These are phyloP conservation scores for Apus apus DNA, from an alignment of 2,113 vertebrate species.

Conservation along the genomic window DNA sequence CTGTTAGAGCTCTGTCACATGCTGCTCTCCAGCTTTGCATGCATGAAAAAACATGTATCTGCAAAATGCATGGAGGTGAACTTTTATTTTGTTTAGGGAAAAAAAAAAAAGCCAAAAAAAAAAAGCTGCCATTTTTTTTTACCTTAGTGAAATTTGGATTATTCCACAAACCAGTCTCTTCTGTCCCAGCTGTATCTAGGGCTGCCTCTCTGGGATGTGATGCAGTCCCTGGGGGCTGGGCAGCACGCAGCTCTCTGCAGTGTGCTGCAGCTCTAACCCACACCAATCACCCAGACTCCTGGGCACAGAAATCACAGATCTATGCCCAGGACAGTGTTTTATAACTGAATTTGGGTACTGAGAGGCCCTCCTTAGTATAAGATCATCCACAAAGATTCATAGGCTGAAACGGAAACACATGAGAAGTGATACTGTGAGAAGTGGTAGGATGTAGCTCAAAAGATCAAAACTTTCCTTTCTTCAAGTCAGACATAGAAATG, in stretches of 20 bases:
- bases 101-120: neutral
- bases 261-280: neutral
- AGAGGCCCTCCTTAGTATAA: neutral
- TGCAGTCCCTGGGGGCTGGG: too few relatives aligned
- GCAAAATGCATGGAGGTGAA: neutral
- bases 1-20: neutral
- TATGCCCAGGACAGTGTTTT: accelerated
- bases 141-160: neutral
- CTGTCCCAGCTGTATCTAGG: neutral
- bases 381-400: neutral
- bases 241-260: neutral
- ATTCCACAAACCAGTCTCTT: neutral
- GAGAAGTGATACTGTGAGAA: neutral
- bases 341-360: neutral
- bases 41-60: neutral
- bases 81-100: neutral
- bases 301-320: neutral
- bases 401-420: neutral
- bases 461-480: neutral
- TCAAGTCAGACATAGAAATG: neutral
- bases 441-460: neutral
- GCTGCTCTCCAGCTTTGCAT: neutral
- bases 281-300: neutral
- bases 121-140: neutral
- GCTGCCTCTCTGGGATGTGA: neutral